phyloP scores from a whole-genome alignment of 1,140 invertebrate species.

The Drosophila hydei region DNA sequence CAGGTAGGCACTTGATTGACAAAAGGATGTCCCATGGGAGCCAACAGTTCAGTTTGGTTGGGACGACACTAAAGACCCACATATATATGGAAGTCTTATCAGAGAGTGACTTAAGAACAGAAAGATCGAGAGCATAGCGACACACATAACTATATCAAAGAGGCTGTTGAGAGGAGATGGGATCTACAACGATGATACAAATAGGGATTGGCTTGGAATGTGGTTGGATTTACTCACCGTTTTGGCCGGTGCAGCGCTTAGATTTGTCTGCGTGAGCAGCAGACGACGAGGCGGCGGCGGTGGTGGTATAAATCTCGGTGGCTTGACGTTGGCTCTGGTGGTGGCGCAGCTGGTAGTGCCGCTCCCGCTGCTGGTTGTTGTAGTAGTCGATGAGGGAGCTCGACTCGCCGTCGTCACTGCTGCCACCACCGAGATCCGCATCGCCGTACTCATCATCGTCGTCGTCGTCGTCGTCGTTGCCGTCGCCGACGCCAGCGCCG shows the following conservation, averaged over 20 bases:
- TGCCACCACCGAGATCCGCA: constrained; percentile 32
- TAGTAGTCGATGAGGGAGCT: constrained; percentile 79
- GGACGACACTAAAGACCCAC: no score
- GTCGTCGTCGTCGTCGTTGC: not conserved
- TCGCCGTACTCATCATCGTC: constrained; percentile 29
- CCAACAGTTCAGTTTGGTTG: no score
- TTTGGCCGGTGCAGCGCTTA: constrained; percentile 57
- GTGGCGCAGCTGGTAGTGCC: constrained; percentile 72
- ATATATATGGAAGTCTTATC: no score
- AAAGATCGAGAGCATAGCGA: not conserved
- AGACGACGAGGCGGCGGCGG: constrained; percentile 82
- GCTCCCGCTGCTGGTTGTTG: constrained; percentile 82
- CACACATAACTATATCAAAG: no score
- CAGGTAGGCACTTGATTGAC: no score
- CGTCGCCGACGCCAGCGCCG: constrained; percentile 1
- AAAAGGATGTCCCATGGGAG: no score
- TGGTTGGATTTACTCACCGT: constrained; percentile 34
- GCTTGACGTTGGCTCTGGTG: constrained; percentile 68
- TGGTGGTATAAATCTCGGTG: constrained; percentile 78
- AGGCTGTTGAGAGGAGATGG: no score
- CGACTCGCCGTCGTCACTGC: constrained; percentile 62
- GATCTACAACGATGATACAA: no score
- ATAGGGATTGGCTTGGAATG: not conserved
- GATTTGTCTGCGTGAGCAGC: constrained; percentile 77
- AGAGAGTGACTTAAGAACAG: not conserved